These are phyloP conservation scores for Xerus inauris DNA, from an alignment of 2,113 vertebrate species.

Conservation along the genomic window DNA sequence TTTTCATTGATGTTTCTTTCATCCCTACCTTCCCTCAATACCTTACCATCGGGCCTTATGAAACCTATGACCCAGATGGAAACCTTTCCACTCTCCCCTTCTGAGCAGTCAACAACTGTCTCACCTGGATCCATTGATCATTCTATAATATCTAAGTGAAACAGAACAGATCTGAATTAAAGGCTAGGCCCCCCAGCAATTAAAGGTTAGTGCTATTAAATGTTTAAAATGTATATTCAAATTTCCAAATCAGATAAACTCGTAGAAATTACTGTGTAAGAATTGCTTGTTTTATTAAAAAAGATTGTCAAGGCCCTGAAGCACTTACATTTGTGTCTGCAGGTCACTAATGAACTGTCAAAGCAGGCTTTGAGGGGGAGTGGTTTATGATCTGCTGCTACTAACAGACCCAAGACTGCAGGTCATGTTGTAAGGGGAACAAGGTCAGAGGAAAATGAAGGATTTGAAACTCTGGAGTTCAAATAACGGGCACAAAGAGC, in stretches of 20 bases:
- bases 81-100: background rate
- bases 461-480: background rate
- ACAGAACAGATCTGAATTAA: background rate
- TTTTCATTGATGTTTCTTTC: background rate
- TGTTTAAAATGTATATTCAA: background rate
- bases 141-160: background rate
- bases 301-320: background rate
- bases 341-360: background rate
- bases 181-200: background rate
- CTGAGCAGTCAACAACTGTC: background rate
- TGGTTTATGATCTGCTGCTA: background rate
- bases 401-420: background rate
- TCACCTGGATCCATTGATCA: background rate
- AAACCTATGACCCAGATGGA: background rate
- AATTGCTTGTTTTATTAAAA: background rate
- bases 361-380: background rate
- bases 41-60: background rate
- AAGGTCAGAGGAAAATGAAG: background rate
- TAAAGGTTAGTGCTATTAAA: background rate
- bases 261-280: background rate
- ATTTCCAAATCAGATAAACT: background rate
- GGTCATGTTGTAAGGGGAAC: background rate
- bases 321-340: background rate
- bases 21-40: background rate
- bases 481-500: background rate